Base-by-base conservation (phyloP, 2,113 vertebrate species). In the Sminthopsis crassicaudata region DNA sequence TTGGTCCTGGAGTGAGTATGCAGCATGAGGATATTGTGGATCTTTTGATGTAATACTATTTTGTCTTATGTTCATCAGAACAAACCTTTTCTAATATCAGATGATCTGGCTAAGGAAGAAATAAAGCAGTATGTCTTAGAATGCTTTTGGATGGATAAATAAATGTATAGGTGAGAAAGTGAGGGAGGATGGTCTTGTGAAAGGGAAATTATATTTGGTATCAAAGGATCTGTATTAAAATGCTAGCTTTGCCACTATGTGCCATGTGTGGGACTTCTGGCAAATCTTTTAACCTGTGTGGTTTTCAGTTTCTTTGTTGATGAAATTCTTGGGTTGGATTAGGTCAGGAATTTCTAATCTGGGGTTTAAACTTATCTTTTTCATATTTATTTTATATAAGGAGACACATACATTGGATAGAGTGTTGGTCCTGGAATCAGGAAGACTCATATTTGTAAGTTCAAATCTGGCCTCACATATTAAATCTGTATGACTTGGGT, bases 21-120 rank as follows among this genome's bases (percentile, higher is more conserved):
- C 16, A 76, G 14, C 8, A 42, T 42, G 67, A 84, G 67, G n/a
- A 84, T 7, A 22, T 6, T n/a, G 42, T 22, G 36, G 36, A 84
- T 84, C 67, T 84, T 42, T 22, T 42, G 67, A 42, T 84, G 42
- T 19, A 76, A 76, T 6, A n/a, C 36, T 36, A 76, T 67, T 67
- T n/a, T 76, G 3, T 24, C 60, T n/a, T 11, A 19, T 84, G 14
- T 42, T 84, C n/a, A 84, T 7, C 19, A 42, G 67, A 84, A 84
- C 8, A 84, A 84, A 6, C 1, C 36, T 84, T 22, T 42, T 42
- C 36, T 42, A 84, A 6, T 84, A 42, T 42, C 1, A 42, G n/a
- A 22, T 42, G 51, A 57, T 88, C 76, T 91, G 9, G 91, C 93
- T 94, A 94, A 94, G 25, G 11, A 46, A 88, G 84, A 90, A 94